Evolutionary conservation across 1,140 invertebrate genomes (phyloP).

Genomic region (Plutomurus gul): DNA sequence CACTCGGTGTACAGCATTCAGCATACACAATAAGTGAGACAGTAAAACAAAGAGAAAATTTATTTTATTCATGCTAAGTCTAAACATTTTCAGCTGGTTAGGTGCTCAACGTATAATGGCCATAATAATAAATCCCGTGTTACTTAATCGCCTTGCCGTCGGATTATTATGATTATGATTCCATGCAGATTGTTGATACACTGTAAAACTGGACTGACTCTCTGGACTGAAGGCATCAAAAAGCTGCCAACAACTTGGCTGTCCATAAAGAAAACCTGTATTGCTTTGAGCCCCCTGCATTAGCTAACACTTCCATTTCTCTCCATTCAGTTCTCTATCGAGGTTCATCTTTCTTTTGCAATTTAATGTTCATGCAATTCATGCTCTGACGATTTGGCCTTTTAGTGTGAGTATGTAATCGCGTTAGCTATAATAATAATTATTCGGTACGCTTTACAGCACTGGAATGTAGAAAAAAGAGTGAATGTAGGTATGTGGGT

Average conservation of each 20-base stretch:
- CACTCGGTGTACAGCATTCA: not conserved
- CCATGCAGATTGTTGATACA: conserved; percentile 11
- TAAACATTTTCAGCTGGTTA: not conserved
- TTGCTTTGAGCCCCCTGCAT: too few species aligned
- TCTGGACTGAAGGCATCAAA: not conserved
- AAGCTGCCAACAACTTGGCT: too few species aligned
- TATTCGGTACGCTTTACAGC: not conserved
- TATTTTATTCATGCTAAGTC: not conserved
- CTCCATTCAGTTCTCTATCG: not conserved
- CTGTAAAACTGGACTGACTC: conserved; percentile 21
- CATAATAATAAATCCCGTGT: conserved; percentile 19
- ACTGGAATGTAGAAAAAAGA: too few species aligned
- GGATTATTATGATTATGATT: not conserved
- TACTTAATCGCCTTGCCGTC: not conserved
- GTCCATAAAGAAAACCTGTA: too few species aligned
- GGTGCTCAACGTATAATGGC: conserved; percentile 3
- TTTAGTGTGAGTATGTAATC: not conserved
- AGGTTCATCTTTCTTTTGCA: not conserved
- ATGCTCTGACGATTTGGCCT: not conserved
- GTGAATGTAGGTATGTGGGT: not conserved
- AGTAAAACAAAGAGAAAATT: not conserved
- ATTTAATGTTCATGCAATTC: not conserved
- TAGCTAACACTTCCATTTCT: too few species aligned
- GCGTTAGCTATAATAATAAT: not conserved
- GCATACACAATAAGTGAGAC: not conserved